Conservation (phyloP, 1,140 invertebrate species). For the Cotesia vestalis region DNA sequence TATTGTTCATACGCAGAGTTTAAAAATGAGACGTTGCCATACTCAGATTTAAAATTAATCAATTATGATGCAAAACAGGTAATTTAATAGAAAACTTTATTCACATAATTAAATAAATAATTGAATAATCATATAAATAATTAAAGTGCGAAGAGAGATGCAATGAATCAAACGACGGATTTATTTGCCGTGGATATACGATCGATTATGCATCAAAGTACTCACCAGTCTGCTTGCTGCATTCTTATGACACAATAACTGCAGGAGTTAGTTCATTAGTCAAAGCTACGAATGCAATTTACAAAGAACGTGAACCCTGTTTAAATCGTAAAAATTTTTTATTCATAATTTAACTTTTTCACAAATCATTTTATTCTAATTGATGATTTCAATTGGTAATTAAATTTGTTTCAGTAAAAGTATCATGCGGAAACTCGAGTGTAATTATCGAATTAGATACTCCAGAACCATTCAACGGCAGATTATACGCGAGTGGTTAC, state of each 20-base stretch:
- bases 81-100: conserved; percentile 18
- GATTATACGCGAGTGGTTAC: conserved; percentile 63
- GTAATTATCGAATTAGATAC: conserved; percentile 66
- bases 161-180: conserved; percentile 60
- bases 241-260: conserved; percentile 63
- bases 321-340: conserved; percentile 63
- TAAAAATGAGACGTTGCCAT: conserved; percentile 55
- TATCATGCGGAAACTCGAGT: conserved; percentile 62
- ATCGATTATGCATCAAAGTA: conserved; percentile 45
- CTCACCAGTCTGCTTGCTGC: conserved; percentile 56
- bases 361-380: not conserved
- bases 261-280: conserved; percentile 60
- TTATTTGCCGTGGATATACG: conserved; percentile 66
- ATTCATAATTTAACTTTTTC: not conserved
- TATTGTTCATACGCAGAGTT: conserved; percentile 63
- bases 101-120: not conserved
- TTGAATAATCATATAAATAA: not conserved
- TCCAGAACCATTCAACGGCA: conserved; percentile 65
- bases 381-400: not conserved
- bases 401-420: conserved; percentile 59
- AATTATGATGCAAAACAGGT: conserved; percentile 53
- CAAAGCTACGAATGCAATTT: conserved; percentile 55
- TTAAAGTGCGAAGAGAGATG: conserved; percentile 66
- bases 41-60: conserved; percentile 53
- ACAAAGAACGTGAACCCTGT: conserved; percentile 67